Percentiles rank a stretch among this genome's conserved stretches.
Evolutionary conservation across 2,888 invertebrate species (phyloP).

Genomic region (Drosophila anomalipes): DNA sequence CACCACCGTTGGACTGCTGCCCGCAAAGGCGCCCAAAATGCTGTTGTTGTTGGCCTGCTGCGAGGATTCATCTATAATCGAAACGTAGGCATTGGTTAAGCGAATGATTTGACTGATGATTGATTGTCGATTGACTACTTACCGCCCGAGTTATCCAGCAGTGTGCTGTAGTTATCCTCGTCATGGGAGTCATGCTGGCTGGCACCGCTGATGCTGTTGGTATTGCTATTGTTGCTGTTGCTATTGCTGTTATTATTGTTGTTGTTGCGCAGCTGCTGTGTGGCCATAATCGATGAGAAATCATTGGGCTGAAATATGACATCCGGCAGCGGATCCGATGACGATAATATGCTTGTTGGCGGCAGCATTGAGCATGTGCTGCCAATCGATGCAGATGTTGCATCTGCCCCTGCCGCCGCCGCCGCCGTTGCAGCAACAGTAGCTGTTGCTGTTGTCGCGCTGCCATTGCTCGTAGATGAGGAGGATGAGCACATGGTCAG

Average conservation of each 20-base stretch:
- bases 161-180: constrained; percentile 70
- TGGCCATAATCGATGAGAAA: constrained; percentile 83
- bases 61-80: constrained; percentile 58
- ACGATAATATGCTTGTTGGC: constrained; percentile 81
- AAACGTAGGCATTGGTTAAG: neutral
- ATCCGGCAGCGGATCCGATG: constrained; percentile 83
- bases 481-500: constrained; percentile 82
- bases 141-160: constrained; percentile 80
- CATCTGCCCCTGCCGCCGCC: constrained; percentile 45
- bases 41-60: constrained; percentile 33
- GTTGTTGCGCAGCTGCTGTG: constrained; percentile 76
- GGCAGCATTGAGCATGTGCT: constrained; percentile 79
- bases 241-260: constrained; percentile 15
- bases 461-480: constrained; percentile 76
- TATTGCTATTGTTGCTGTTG: constrained; percentile 20
- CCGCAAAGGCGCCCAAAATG: constrained; percentile 41
- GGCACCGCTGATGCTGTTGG: constrained; percentile 57
- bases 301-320: constrained; percentile 83
- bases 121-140: constrained; percentile 33
- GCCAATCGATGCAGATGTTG: constrained; percentile 26
- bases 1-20: constrained; percentile 11
- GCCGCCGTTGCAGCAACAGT: constrained; percentile 5
- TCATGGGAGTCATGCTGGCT: constrained; percentile 71
- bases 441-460: constrained; percentile 33
- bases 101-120: neutral